Percentiles rank a stretch among this genome's conserved stretches.
Evolutionary conservation across 1,140 invertebrate genomes (phyloP).

Genomic region (Caenorhabditis tropicalis): DNA sequence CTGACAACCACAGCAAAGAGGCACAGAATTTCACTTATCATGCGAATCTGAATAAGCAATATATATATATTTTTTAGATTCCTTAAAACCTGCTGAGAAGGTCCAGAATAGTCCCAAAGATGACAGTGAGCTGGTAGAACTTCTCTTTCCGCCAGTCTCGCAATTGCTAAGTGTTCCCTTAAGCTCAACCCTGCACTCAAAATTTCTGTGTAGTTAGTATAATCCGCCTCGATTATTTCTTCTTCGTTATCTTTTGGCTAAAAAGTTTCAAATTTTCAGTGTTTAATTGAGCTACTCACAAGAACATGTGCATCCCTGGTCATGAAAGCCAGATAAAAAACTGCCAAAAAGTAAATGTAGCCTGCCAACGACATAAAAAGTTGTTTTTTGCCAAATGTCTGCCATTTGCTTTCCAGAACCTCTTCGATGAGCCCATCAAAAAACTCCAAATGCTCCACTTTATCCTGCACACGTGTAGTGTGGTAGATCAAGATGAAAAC

Average conservation of each 20-base stretch:
- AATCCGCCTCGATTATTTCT: neutral
- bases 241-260: slow-evolving; percentile 36
- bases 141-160: neutral
- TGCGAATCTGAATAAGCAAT: slow-evolving; percentile 42
- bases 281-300: neutral
- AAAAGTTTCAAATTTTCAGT: neutral
- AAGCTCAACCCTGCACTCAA: neutral
- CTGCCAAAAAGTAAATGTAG: slow-evolving; percentile 54
- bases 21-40: slow-evolving; percentile 53
- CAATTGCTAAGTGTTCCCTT: slow-evolving; percentile 29
- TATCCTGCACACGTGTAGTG: slow-evolving; percentile 77
- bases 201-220: slow-evolving; percentile 1
- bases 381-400: slow-evolving; percentile 89
- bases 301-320: slow-evolving; percentile 43
- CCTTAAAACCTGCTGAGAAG: slow-evolving; percentile 27
- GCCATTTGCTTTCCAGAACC: slow-evolving; percentile 95
- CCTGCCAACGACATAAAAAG: slow-evolving; percentile 67
- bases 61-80: neutral
- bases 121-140: slow-evolving; percentile 51
- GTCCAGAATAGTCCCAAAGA: slow-evolving; percentile 57
- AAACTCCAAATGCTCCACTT: slow-evolving; percentile 89
- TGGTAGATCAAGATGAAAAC: neutral
- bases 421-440: slow-evolving; percentile 92
- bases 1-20: slow-evolving; percentile 49
- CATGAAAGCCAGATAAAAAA: slow-evolving; percentile 59